Evolutionary conservation across 2,888 invertebrate genomes (phyloP).

Genomic region (Melieria omissa): DNA sequence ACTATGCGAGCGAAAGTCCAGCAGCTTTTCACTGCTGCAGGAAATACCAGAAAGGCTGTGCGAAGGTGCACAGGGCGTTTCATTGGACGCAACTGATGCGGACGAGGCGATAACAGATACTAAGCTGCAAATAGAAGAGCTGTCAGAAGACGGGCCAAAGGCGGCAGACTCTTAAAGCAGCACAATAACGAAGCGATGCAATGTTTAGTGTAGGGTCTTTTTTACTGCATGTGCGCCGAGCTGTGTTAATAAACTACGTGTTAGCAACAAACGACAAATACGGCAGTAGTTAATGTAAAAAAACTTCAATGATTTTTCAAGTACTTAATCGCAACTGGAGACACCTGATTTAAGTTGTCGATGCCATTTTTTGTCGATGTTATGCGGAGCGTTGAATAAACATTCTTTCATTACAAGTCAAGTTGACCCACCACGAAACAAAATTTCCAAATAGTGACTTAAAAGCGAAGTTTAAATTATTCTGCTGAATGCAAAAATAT

Average conservation of each 20-base stretch:
- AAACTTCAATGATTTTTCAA: too few species aligned
- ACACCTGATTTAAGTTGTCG: too few species aligned
- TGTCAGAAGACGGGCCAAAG: background rate
- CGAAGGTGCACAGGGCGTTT: slow-evolving; percentile 3
- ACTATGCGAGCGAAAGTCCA: slow-evolving; percentile 55
- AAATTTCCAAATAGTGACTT: slow-evolving; percentile 3
- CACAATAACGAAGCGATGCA: background rate
- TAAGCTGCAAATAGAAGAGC: slow-evolving; percentile 38
- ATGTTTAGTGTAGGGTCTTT: background rate
- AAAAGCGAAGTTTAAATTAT: background rate
- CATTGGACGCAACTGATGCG: background rate
- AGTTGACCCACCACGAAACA: too few species aligned
- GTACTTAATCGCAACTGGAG: too few species aligned
- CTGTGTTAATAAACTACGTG: too few species aligned
- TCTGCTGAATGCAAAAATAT: background rate
- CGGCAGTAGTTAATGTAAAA: too few species aligned
- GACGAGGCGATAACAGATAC: slow-evolving; percentile 18
- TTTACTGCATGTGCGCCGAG: background rate
- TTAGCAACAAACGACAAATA: too few species aligned
- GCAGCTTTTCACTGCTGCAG: slow-evolving; percentile 46
- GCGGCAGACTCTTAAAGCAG: background rate
- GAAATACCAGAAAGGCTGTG: slow-evolving; percentile 39
- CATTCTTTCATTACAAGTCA: too few species aligned
- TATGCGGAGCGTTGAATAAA: too few species aligned
- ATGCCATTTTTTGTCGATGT: too few species aligned